Evolutionary conservation across 2,113 vertebrate genomes (phyloP).

Genomic region (Lagopus leucura): DNA sequence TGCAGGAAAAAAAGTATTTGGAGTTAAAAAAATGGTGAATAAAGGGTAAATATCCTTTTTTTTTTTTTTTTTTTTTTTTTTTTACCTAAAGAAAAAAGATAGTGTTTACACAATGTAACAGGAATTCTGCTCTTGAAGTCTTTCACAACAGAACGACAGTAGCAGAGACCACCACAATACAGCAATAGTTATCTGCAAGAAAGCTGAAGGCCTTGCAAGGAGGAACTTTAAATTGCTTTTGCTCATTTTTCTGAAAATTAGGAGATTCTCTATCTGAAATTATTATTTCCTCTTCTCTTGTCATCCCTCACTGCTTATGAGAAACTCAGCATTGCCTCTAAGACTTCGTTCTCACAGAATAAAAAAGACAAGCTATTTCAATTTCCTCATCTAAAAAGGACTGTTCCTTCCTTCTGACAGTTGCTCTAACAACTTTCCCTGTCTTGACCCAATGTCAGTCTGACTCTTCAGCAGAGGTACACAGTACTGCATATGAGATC

Average conservation of each 20-base stretch:
- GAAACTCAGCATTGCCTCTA: not conserved
- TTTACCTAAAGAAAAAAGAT: not conserved
- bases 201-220: not conserved
- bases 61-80: not conserved
- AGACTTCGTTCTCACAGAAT: not conserved
- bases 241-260: not conserved
- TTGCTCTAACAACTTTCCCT: not conserved
- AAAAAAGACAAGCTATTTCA: not conserved
- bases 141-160: not conserved
- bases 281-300: not conserved
- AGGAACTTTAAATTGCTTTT: not conserved
- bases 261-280: not conserved
- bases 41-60: not conserved
- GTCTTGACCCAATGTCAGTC: not conserved
- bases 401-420: not conserved
- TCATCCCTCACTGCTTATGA: not conserved
- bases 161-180: not conserved
- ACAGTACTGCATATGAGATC: not conserved
- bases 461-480: not conserved
- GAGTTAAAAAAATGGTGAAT: not conserved
- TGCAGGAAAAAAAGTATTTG: not conserved
- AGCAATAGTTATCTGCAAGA: not conserved
- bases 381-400: not conserved
- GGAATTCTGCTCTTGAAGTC: not conserved
- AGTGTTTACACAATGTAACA: not conserved